Base-by-base conservation (phyloP, 2,797 vertebrate genomes). In the Nannoperca australis region DNA sequence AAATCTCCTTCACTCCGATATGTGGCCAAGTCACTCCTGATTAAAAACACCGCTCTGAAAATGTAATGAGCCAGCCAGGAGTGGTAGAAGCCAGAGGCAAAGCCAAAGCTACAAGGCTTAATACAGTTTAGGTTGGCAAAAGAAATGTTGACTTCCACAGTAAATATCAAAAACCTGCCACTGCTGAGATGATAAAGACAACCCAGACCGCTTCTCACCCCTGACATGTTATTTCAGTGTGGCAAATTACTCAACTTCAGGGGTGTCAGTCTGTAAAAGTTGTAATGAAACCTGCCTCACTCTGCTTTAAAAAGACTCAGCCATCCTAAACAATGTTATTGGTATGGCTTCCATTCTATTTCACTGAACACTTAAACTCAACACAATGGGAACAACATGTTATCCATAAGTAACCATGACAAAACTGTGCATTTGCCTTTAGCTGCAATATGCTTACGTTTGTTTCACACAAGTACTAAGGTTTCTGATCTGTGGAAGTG, bases 1-100 rank as follows among this genome's bases (percentile, higher is more conserved):
- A 89, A 90, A 93, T 93, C 88, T 91, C 84, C 82, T 73, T 87
- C 82, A 85, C 83, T 47, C 65, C 66, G 73, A 78, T 77, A 79
- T 82, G 83, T 80, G 75, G 62, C 82, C 77, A 71, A 87, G 90
- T 89, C 87, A 44, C 70, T 90, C 81, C 81, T 67, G 85, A 89
- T 91, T 92, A 92, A 85, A 89, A 84, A 81, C 66, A 67, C 60
- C 22, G 10, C 61, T 79, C 42, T 80, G 71, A 83, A 64, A 75
- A 78, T 73, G 76, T 66, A 79, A 84, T 8, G 68, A 78, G 73
- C 65, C 80, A 71, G 20, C 78, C 76, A 61, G 61, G 72, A 75
- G 64, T 8, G 17, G 45, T 27, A 20, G 55, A 59, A 44, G 68
- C 40, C n/a, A 4, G 20, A 74, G 49, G 38, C 49, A 14, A 4